Base-by-base conservation (phyloP, 2,888 invertebrate genomes). In the Bombylius discolor region DNA sequence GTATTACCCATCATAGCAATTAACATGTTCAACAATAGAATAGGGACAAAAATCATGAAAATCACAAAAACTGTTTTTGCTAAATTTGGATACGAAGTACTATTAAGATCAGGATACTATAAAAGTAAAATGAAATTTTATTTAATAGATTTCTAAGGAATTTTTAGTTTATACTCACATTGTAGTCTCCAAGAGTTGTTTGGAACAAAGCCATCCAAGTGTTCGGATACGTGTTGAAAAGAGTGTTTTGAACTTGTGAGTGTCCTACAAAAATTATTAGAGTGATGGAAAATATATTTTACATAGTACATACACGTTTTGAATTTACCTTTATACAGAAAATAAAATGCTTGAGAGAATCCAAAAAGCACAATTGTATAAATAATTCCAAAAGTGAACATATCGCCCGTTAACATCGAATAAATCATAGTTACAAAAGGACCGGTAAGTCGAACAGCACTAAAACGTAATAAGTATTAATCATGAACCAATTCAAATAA, bases 1-100 rank as follows among this genome's bases (percentile, higher is more conserved):
- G 99, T 99, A 75, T 98, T 98, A 44, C 98, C 98, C 98, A 99
- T 99, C 98, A 98, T 99, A 61, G 99, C 99, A 62, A 99, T 99
- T 73, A 99, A 81, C 82, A 82, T 98, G 82, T 98, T 98, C 13
- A 98, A 81, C 66, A 98, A 77, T 51, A 98, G 77, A 67, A 98
- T 97, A 3, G 98, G 98, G 59, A 98, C 95, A 64, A 98, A 87
- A 56, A 99, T 91, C 95, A 98, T 97, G 72, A 98, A 99, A 58
- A 96, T 79, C 0, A 93, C 88, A 72, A 99, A 99, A n/a, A 98
- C 92, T 0, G 91, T 85, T 77, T 98, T 97, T 33, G 93, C 89
- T 60, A 98, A 77, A 62, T 87, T 87, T 8, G 95, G 91, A 71
- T 97, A 96, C 4, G 90, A 88, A 3, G 95, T 94, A 68, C 85